A percentile compares a stretch with the other conserved stretches of the same genome.
Evolutionary conservation across 2,888 invertebrate species (phyloP).

Genomic region (Sylvicola fuscatus): DNA sequence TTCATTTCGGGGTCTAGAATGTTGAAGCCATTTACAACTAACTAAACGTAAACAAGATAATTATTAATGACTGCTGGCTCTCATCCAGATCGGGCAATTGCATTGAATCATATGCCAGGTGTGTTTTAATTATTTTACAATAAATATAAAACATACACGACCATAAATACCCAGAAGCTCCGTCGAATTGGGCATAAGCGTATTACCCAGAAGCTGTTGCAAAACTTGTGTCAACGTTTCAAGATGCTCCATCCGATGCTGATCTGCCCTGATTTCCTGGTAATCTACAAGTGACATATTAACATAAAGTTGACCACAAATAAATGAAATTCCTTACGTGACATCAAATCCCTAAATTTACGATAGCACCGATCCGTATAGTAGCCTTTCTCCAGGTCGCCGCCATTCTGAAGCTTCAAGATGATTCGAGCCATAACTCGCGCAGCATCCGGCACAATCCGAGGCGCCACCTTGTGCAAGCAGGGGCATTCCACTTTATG

Average conservation of each 20-base stretch:
- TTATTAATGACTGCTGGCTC: no score
- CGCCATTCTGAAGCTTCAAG: conserved; percentile 36
- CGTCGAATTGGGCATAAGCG: conserved; percentile 48
- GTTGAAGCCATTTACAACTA: conserved; percentile 52
- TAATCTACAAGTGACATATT: conserved; percentile 38
- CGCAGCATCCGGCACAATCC: conserved; percentile 61
- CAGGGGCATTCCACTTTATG: conserved; percentile 71
- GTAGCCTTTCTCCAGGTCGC: conserved; percentile 41
- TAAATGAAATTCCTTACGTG: conserved; percentile 47
- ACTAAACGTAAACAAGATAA: no score
- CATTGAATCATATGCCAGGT: no score
- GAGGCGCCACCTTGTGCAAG: conserved; percentile 48
- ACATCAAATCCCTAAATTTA: conserved; percentile 73
- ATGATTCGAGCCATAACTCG: conserved; percentile 59
- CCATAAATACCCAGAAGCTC: conserved; percentile 75
- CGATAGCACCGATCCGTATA: conserved; percentile 48
- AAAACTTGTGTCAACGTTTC: conserved; percentile 49
- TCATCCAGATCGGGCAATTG: no score
- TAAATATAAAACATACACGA: no score
- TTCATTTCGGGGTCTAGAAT: conserved; percentile 69
- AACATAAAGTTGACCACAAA: background rate
- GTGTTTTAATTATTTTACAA: no score
- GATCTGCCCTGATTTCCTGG: conserved; percentile 55
- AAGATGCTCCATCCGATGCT: conserved; percentile 58
- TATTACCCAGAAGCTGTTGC: conserved; percentile 44